Conservation (phyloP, 2,113 vertebrate genomes). For the Mobula birostris region DNA sequence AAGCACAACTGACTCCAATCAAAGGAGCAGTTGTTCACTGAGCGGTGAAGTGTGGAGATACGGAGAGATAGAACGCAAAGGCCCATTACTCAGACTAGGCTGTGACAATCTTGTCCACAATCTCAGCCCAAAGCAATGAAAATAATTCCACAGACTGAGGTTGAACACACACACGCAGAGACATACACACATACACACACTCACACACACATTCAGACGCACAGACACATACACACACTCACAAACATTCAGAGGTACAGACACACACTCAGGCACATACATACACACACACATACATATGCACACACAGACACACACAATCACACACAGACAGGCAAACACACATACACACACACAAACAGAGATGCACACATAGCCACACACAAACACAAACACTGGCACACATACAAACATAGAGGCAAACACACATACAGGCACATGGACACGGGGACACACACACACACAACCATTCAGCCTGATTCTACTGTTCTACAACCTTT, state of each 20-base stretch:
- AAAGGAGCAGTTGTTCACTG: conserved; percentile 10
- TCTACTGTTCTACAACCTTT: no score
- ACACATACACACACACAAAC: no score
- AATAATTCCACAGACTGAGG: neutral
- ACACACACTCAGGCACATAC: no score
- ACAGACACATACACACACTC: neutral
- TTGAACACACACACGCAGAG: neutral
- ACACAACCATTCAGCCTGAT: neutral
- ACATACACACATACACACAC: neutral
- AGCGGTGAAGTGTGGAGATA: conserved; percentile 19
- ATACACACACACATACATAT: no score
- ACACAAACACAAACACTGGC: no score
- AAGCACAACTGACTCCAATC: conserved; percentile 11
- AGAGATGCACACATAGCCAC: no score
- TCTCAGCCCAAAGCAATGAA: neutral
- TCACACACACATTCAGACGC: neutral
- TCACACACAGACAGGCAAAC: no score
- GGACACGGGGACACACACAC: no score
- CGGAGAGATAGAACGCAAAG: neutral
- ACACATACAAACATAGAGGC: no score
- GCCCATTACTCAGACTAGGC: neutral
- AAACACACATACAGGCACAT: no score
- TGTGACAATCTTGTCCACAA: neutral
- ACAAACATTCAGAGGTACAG: no score
- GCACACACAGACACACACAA: no score